These are phyloP conservation scores for Episyrphus balteatus DNA, from an alignment of 1,140 invertebrate species.

Conservation along the genomic window DNA sequence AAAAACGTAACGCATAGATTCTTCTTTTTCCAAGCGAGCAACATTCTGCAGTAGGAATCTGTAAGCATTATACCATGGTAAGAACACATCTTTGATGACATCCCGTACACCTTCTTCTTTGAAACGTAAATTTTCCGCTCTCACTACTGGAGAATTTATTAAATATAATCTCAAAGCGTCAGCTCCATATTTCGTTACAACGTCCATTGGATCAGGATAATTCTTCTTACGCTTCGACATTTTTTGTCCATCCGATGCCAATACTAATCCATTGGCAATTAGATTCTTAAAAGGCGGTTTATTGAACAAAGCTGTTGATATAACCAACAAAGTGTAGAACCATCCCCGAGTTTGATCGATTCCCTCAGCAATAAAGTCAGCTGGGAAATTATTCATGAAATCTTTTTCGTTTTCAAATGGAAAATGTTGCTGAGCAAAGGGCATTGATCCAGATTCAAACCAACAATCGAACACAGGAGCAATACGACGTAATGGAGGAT, in stretches of 20 bases:
- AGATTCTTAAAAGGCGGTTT: slow-evolving; percentile 97
- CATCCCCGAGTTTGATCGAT: slow-evolving; percentile 98
- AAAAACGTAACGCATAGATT: slow-evolving; percentile 50
- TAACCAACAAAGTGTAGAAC: slow-evolving; percentile 96
- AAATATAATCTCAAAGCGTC: slow-evolving; percentile 94
- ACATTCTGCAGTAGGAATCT: slow-evolving; percentile 91
- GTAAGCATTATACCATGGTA: slow-evolving; percentile 99
- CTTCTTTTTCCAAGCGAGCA: slow-evolving; percentile 63
- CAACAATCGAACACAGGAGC: slow-evolving; percentile 99
- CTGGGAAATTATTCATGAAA: slow-evolving; percentile 94
- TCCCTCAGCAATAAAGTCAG: slow-evolving; percentile 98
- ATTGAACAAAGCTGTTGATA: slow-evolving; percentile 93
- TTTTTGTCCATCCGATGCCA: slow-evolving; percentile 95
- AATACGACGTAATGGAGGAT: slow-evolving; percentile 72
- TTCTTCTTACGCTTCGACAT: slow-evolving; percentile 99
- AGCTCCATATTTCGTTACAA: slow-evolving; percentile 90
- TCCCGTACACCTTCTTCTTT: slow-evolving; percentile 95
- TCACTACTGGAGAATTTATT: slow-evolving; percentile 96
- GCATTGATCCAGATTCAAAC: slow-evolving; percentile 99
- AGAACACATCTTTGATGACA: slow-evolving; percentile 93
- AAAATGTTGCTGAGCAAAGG: slow-evolving; percentile 94
- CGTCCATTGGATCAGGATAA: slow-evolving; percentile 90
- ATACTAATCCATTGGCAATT: slow-evolving; percentile 88
- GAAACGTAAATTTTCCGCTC: slow-evolving; percentile 92
- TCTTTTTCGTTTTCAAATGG: slow-evolving; percentile 87